phyloP scores from a whole-genome alignment of 2,113 vertebrate species.

The rabbit (Oryctolagus cuniculus) region DNA sequence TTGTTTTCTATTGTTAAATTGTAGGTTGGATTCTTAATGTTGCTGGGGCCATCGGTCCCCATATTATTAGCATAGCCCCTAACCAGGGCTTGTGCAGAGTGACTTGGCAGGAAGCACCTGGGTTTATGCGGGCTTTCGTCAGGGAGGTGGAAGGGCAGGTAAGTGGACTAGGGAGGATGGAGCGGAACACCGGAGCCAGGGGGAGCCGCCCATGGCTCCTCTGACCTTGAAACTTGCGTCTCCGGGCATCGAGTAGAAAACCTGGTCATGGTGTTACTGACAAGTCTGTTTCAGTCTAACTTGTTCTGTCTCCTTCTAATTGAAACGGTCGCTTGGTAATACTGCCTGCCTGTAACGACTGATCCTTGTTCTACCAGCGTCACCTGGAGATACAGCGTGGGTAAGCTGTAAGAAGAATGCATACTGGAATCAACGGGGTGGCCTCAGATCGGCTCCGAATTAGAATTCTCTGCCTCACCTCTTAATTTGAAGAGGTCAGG shows the following conservation, averaged over 20 bases:
- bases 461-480: not conserved
- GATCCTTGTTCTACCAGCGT: slow-evolving; percentile 36
- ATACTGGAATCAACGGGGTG: not conserved
- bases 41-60: not conserved
- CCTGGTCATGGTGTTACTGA: not conserved
- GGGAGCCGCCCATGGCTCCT: no score
- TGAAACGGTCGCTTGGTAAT: slow-evolving; percentile 34
- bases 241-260: not conserved
- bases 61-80: slow-evolving; percentile 21
- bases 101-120: not conserved
- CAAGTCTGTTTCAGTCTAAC: slow-evolving; percentile 30
- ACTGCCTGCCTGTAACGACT: not conserved
- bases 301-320: slow-evolving; percentile 57
- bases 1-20: not conserved
- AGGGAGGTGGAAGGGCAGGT: slow-evolving; percentile 36
- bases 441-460: not conserved
- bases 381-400: slow-evolving; percentile 64
- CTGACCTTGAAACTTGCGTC: slow-evolving; percentile 37
- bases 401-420: slow-evolving; percentile 63
- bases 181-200: not conserved
- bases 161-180: slow-evolving; percentile 33
- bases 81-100: not conserved
- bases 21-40: slow-evolving; percentile 41
- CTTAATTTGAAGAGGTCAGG: slow-evolving; percentile 5
- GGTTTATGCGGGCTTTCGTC: slow-evolving; percentile 28